phyloP scores from a whole-genome alignment of 2,113 vertebrate species.

The Labeo catla region DNA sequence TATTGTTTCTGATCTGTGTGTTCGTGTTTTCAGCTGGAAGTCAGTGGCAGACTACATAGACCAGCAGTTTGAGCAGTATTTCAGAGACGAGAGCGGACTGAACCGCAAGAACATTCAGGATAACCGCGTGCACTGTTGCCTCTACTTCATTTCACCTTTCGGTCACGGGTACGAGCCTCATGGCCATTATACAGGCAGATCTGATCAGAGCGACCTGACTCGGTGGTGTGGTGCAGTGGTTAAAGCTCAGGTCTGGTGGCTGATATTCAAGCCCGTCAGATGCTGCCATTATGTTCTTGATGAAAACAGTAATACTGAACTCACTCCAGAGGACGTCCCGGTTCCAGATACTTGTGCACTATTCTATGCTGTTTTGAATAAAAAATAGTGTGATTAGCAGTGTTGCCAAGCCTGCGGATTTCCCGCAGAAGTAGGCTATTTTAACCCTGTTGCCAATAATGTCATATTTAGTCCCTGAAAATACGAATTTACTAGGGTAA shows the following conservation, averaged over 20 bases:
- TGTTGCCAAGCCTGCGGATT: too few species aligned
- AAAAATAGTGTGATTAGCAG: too few species aligned
- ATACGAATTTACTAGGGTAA: too few species aligned
- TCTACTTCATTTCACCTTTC: slow-evolving; percentile 97
- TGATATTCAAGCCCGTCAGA: background rate
- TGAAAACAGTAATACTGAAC: background rate
- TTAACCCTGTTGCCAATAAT: too few species aligned
- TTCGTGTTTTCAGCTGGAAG: slow-evolving; percentile 86
- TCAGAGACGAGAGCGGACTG: slow-evolving; percentile 96
- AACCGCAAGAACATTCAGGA: slow-evolving; percentile 99
- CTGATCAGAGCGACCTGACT: background rate
- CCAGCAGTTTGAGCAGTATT: slow-evolving; percentile 99
- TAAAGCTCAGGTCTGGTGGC: background rate
- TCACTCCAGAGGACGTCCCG: background rate
- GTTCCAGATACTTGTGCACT: too few species aligned
- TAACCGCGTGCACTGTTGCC: slow-evolving; percentile 97
- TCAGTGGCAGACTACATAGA: slow-evolving; percentile 95
- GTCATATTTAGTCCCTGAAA: too few species aligned
- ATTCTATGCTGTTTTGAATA: too few species aligned
- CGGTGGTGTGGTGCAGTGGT: background rate
- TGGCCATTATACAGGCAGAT: background rate
- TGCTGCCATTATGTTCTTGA: too few species aligned
- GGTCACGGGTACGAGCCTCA: slow-evolving; percentile 85
- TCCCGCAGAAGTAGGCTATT: too few species aligned
- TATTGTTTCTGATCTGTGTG: background rate